These are phyloP conservation scores for Martes martes DNA, from an alignment of 2,113 vertebrate species.

Conservation along the genomic window DNA sequence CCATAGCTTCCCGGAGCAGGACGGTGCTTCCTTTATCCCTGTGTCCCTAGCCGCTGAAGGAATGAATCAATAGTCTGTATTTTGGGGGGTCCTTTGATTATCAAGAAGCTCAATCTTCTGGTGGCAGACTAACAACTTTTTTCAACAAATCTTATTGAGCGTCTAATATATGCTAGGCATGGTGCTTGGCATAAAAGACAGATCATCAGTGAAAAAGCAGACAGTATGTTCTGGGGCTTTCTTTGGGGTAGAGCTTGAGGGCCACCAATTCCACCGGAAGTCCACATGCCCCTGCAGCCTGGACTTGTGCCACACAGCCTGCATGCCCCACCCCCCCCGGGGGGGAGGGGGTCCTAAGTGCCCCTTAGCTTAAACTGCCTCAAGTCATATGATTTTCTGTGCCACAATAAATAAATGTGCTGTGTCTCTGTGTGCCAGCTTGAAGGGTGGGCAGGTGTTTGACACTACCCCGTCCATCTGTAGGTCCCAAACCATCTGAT, in stretches of 20 bases:
- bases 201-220: not conserved
- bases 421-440: not conserved
- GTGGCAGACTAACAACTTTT: not conserved
- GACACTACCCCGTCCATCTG: not conserved
- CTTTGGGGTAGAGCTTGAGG: not conserved
- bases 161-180: not conserved
- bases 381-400: not conserved
- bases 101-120: not conserved
- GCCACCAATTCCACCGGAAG: not conserved
- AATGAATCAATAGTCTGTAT: not conserved
- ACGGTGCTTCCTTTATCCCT: not conserved
- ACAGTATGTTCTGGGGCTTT: not conserved
- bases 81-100: not conserved
- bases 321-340: not conserved
- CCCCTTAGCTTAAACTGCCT: not conserved
- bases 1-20: not conserved
- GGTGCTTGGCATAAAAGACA: not conserved
- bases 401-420: not conserved
- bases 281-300: fast-evolving
- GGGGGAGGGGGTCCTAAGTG: no score
- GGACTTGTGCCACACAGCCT: not conserved
- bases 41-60: not conserved
- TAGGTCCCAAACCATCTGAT: not conserved
- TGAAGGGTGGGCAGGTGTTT: not conserved
- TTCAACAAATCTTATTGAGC: not conserved